A percentile compares a stretch with the other conserved stretches of the same genome.
phyloP scores from a whole-genome alignment of 2,888 invertebrate species.

The Hecatera dysodea region DNA sequence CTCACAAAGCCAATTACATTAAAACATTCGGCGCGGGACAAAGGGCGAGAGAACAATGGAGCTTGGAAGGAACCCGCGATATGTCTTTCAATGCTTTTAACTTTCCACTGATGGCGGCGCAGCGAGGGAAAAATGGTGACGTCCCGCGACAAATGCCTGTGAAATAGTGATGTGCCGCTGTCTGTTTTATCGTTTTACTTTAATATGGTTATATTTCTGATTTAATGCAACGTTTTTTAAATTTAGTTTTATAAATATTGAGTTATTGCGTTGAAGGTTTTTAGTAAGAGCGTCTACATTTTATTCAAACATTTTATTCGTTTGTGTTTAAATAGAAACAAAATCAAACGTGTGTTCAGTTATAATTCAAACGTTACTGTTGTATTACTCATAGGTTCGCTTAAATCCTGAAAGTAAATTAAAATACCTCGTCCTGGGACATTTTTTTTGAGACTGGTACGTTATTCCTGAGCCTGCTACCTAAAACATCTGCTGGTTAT shows the following conservation, averaged over 20 bases:
- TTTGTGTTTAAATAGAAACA: neutral
- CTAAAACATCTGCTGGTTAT: too few species aligned
- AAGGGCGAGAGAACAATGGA: slow-evolving; percentile 89
- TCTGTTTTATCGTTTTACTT: slow-evolving; percentile 22
- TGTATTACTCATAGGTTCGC: neutral
- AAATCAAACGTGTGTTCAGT: neutral
- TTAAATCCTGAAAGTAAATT: neutral
- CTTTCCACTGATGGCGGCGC: slow-evolving; percentile 89
- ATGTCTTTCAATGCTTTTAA: slow-evolving; percentile 91
- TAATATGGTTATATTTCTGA: slow-evolving; percentile 12
- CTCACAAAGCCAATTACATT: slow-evolving; percentile 91
- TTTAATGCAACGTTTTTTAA: neutral
- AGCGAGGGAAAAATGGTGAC: slow-evolving; percentile 88
- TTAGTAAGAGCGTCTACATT: neutral
- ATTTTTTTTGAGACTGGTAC: too few species aligned
- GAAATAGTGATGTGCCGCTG: slow-evolving; percentile 77
- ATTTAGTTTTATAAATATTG: neutral
- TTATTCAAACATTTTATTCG: neutral
- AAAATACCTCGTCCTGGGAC: too few species aligned
- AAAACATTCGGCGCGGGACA: slow-evolving; percentile 89
- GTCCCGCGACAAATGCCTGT: slow-evolving; percentile 88
- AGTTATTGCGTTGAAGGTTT: neutral
- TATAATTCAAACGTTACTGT: neutral
- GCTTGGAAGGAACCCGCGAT: slow-evolving; percentile 87
- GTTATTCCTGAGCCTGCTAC: too few species aligned